Evolutionary conservation across 2,888 invertebrate genomes (phyloP).

Genomic region (Schizotus pectinicornis): DNA sequence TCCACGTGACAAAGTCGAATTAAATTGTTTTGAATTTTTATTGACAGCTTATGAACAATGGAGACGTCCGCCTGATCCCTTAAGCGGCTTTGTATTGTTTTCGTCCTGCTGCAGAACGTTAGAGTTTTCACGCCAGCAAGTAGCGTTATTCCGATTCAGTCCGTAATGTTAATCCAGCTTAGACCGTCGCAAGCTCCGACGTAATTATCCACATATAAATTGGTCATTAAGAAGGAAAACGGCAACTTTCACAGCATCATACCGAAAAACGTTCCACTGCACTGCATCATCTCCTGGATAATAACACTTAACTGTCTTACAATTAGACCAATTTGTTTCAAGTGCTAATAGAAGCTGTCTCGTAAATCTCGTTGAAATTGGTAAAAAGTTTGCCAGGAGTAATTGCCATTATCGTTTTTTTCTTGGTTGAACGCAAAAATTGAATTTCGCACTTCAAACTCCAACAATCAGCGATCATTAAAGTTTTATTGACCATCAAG

Average conservation of each 20-base stretch:
- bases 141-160: conserved; percentile 9
- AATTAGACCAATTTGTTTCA: conserved; percentile 37
- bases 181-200: conserved; percentile 4
- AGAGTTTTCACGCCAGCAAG: conserved; percentile 2
- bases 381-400: conserved; percentile 35
- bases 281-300: conserved; percentile 17
- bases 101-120: background rate
- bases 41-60: conserved; percentile 22
- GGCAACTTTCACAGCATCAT: background rate
- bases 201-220: conserved; percentile 10
- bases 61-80: background rate
- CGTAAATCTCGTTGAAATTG: conserved; percentile 39
- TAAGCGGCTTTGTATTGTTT: conserved; percentile 18
- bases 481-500: no score
- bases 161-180: conserved; percentile 8
- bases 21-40: conserved; percentile 19
- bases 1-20: conserved; percentile 13
- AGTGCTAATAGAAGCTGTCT: conserved; percentile 37
- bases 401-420: conserved; percentile 32
- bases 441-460: no score
- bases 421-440: no score
- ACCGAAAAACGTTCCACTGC: background rate
- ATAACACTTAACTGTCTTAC: conserved; percentile 29
- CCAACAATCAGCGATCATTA: no score
- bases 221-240: conserved; percentile 3